Evolutionary conservation across 2,113 vertebrate genomes (phyloP).

Genomic region (Sardina pilchardus): DNA sequence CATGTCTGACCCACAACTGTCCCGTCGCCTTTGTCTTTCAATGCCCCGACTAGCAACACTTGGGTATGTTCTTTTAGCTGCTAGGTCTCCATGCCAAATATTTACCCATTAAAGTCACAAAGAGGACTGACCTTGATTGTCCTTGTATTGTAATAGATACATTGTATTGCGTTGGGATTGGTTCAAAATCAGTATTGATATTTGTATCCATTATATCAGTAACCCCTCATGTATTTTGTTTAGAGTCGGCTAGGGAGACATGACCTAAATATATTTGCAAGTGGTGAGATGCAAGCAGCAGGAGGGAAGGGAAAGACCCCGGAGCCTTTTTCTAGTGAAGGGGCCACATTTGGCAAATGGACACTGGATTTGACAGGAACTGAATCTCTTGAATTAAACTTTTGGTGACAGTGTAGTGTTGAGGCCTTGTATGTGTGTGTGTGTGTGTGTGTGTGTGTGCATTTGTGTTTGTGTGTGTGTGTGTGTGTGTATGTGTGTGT

Average conservation of each 20-base stretch:
- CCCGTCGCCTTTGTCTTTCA: neutral
- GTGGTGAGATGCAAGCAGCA: neutral
- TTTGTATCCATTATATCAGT: neutral
- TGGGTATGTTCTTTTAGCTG: neutral
- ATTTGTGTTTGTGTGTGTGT: neutral
- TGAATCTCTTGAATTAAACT: neutral
- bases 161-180: neutral
- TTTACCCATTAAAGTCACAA: neutral
- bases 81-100: neutral
- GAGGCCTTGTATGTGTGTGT: neutral
- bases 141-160: neutral
- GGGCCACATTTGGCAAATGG: neutral
- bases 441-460: no score
- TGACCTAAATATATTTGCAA: neutral
- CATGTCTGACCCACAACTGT: neutral
- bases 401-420: neutral
- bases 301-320: neutral
- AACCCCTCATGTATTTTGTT: neutral
- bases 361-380: neutral
- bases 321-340: neutral
- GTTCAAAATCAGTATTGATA: neutral
- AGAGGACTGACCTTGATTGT: neutral
- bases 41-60: neutral
- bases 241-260: neutral
- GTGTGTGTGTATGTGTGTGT: neutral